Evolutionary conservation across 2,797 vertebrate genomes (phyloP), one percentile per base, ranked within the genome.

Genomic region (Sparus aurata): DNA sequence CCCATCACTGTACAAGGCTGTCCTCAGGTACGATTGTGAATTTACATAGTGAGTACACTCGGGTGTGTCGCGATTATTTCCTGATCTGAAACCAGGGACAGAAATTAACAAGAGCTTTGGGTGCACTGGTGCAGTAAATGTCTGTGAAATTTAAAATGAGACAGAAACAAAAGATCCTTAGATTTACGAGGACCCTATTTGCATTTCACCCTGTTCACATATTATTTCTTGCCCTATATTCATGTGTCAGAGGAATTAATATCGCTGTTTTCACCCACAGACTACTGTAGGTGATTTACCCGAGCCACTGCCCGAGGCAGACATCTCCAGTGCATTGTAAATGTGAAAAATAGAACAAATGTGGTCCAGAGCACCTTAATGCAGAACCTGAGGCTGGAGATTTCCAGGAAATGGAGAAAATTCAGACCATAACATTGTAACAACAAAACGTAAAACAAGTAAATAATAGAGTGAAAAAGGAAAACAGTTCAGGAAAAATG

Each of bases 1-100:
- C 96, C 97, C 4, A 92, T 98, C 92, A 90, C 96, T 7, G 85
- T 98, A 20, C 97, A 98, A 91, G 90, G 96, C 61, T 92, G 96
- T 85, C 96, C 97, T 17, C 98, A 99, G 97, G 98, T 99, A 81
- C 3, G 49, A 54, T 12, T 9, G 13, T 13, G 52, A n/a, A 18
- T 43, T 9, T 86, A 94, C 91, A 53, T 54, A 34, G 38, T 6
- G 8, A 17, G 9, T 12, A 18, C 59, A 41, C 25, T 46, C 34
- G 12, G 12, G 53, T 59, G 45, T 34, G 12, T 60, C 2, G 3
- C 16, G 13, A 3, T 5, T 62, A 53, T 70, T n/a, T 69, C 17
- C 53, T 67, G 11, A 22, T 7, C 22, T 22, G 16, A 74, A 63
- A 23, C 18, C 47, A n/a, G 16, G 12, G 18, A 49, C 2, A 17